phyloP scores from a whole-genome alignment of 2,888 invertebrate genomes.

The Thalpophila matura region DNA sequence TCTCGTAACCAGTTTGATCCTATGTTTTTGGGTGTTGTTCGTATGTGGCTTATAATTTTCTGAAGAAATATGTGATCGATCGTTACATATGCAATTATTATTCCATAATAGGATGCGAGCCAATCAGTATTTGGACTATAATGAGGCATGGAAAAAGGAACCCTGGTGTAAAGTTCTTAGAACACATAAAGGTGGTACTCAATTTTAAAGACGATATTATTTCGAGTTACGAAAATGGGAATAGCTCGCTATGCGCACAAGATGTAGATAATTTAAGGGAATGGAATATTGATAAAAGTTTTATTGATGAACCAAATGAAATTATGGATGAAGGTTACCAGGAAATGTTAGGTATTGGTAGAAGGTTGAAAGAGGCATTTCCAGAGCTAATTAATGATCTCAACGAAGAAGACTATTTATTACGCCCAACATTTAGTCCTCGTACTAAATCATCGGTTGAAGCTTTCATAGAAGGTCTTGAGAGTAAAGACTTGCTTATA shows the following conservation, averaged over 20 bases:
- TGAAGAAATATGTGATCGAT: not conserved
- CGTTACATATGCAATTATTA: not conserved
- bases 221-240: conserved; percentile 71
- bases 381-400: conserved; percentile 85
- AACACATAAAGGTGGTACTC: conserved; percentile 66
- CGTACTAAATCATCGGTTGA: conserved; percentile 90
- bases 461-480: conserved; percentile 90
- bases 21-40: too few species aligned
- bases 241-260: conserved; percentile 78
- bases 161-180: conserved; percentile 61
- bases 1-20: too few species aligned
- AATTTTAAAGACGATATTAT: conserved; percentile 67
- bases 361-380: conserved; percentile 73
- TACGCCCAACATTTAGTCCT: conserved; percentile 89
- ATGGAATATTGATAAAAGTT: conserved; percentile 68
- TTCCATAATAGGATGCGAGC: conserved; percentile 68
- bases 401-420: conserved; percentile 82
- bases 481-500: conserved; percentile 50
- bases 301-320: conserved; percentile 66
- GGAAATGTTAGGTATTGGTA: conserved; percentile 92
- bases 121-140: conserved; percentile 77
- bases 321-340: conserved; percentile 85
- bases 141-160: conserved; percentile 73
- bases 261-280: conserved; percentile 76
- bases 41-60: too few species aligned